These are phyloP conservation scores for Drosophila meridiana DNA, from an alignment of 2,888 invertebrate genomes.

Conservation along the genomic window DNA sequence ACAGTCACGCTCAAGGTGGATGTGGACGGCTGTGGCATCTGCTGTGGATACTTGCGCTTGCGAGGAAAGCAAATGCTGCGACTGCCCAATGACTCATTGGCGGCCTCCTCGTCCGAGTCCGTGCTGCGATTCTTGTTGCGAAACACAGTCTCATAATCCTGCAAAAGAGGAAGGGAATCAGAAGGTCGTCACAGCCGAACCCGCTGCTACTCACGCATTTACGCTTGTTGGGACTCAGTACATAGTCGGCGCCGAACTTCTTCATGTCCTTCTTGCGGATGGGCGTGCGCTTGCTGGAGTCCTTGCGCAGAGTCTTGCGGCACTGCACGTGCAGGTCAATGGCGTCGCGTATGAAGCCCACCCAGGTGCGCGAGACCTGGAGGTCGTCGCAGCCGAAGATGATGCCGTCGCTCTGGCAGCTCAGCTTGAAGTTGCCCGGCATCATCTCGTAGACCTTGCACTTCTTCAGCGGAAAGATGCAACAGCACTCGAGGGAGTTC, in stretches of 20 bases:
- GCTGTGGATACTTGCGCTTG: slow-evolving; percentile 59
- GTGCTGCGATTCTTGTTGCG: slow-evolving; percentile 80
- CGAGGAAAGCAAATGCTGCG: slow-evolving; percentile 72
- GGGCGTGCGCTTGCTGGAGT: slow-evolving; percentile 88
- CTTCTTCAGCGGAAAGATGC: slow-evolving; percentile 90
- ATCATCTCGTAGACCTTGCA: slow-evolving; percentile 88
- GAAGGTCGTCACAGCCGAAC: too few species aligned
- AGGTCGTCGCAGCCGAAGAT: slow-evolving; percentile 87
- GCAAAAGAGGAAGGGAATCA: slow-evolving; percentile 6
- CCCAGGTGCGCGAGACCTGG: slow-evolving; percentile 87
- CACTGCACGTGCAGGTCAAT: slow-evolving; percentile 87
- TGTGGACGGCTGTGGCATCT: slow-evolving; percentile 18
- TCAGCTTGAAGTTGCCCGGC: slow-evolving; percentile 87
- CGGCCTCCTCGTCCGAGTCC: slow-evolving; percentile 82
- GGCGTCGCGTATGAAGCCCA: slow-evolving; percentile 86
- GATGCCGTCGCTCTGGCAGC: slow-evolving; percentile 87
- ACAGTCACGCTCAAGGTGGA: background rate
- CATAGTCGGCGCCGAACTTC: slow-evolving; percentile 86
- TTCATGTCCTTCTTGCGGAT: slow-evolving; percentile 87
- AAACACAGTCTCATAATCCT: slow-evolving; percentile 84
- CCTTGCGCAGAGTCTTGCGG: slow-evolving; percentile 88
- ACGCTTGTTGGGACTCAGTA: slow-evolving; percentile 86
- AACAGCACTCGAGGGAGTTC: slow-evolving; percentile 88
- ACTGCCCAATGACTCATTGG: slow-evolving; percentile 38
- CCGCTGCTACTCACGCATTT: slow-evolving; percentile 84